Evolutionary conservation across 2,888 invertebrate genomes (phyloP).

Genomic region (Lithophane leautieri): DNA sequence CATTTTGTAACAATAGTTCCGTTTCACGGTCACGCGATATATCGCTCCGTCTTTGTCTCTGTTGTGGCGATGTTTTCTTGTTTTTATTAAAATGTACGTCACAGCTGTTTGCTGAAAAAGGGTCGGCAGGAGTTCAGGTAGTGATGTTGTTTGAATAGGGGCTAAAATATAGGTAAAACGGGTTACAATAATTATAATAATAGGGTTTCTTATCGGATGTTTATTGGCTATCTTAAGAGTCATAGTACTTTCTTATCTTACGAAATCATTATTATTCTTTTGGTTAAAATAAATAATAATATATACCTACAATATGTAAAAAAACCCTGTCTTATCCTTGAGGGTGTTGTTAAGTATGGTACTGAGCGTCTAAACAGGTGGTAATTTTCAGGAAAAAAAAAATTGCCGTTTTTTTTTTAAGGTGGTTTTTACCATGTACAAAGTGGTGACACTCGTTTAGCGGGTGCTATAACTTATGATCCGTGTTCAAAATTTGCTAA

Average conservation of each 20-base stretch:
- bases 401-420: too few species aligned
- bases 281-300: not conserved
- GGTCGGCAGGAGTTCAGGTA: not conserved
- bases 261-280: not conserved
- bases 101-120: constrained; percentile 2
- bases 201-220: not conserved
- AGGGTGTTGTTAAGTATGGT: too few species aligned
- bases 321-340: too few species aligned
- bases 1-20: constrained; percentile 48
- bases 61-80: constrained; percentile 35
- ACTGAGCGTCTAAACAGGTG: too few species aligned
- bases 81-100: constrained; percentile 32
- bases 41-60: constrained; percentile 69
- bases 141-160: not conserved
- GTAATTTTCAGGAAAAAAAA: too few species aligned
- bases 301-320: not conserved
- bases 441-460: too few species aligned
- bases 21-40: constrained; percentile 75
- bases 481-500: too few species aligned
- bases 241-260: not conserved
- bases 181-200: too few species aligned
- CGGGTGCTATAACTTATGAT: too few species aligned
- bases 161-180: too few species aligned
- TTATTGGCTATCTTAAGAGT: not conserved
- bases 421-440: too few species aligned